Evolutionary conservation across 2,113 vertebrate genomes (phyloP).

Genomic region (Scalopus aquaticus): DNA sequence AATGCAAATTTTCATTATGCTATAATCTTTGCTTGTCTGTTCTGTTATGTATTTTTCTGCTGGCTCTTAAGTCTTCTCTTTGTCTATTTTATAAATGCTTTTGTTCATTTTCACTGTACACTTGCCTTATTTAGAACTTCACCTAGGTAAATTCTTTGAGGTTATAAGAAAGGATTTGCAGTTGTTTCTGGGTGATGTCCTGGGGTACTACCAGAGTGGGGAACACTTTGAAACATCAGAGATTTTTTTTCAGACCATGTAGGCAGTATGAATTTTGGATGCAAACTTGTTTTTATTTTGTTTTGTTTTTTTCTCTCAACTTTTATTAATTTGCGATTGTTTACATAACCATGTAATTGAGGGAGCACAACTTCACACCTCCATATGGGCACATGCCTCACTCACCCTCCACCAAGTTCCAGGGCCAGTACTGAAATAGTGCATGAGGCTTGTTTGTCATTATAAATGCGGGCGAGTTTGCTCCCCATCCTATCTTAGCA

Average conservation of each 20-base stretch:
- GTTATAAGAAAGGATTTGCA: not conserved
- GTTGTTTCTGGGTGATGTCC: not conserved
- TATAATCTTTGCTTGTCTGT: not conserved
- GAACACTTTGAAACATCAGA: not conserved
- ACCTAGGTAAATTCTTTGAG: not conserved
- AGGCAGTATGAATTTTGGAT: not conserved
- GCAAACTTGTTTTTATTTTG: not conserved
- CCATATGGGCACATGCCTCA: no score
- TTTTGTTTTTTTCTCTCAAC: no score
- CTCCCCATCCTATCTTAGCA: not conserved
- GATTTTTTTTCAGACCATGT: not conserved
- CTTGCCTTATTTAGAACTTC: not conserved
- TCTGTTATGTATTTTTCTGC: not conserved
- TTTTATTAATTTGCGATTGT: no score
- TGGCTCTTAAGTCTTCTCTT: not conserved
- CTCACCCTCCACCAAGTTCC: no score
- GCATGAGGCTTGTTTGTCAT: not conserved
- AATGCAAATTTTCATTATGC: not conserved
- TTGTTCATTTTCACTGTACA: not conserved
- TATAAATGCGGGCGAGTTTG: not conserved
- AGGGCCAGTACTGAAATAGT: no score
- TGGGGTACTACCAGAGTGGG: not conserved
- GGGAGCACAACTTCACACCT: no score
- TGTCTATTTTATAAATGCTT: not conserved
- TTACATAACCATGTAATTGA: no score